phyloP scores from a whole-genome alignment of 1,140 invertebrate genomes.

The Formica selysi region DNA sequence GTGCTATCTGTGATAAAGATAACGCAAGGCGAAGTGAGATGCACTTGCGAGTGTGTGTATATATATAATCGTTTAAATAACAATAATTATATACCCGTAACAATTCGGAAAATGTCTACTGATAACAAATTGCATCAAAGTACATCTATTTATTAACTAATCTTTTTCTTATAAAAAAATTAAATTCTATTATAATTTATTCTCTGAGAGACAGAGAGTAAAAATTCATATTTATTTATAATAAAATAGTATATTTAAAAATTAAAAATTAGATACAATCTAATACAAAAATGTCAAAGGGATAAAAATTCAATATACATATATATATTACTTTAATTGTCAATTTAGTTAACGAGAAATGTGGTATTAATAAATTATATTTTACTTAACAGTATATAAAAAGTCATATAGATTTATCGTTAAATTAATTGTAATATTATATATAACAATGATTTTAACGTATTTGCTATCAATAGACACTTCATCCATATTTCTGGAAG shows the following conservation, averaged over 20 bases:
- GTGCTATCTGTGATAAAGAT: conserved; percentile 70
- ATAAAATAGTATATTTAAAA: not conserved
- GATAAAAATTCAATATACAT: not conserved
- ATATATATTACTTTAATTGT: no score
- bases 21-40: conserved; percentile 41
- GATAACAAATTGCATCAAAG: conserved; percentile 49
- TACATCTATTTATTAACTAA: conserved; percentile 7
- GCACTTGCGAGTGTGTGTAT: conserved; percentile 46
- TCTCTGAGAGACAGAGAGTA: not conserved
- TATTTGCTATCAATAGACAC: conserved; percentile 23
- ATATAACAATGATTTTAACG: not conserved
- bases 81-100: conserved; percentile 66
- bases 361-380: not conserved
- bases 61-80: conserved; percentile 60
- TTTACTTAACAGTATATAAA: not conserved
- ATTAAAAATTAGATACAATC: not conserved
- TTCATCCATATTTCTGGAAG: conserved; percentile 37
- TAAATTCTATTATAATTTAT: not conserved
- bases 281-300: not conserved
- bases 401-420: not conserved
- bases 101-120: conserved; percentile 60
- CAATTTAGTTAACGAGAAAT: not conserved
- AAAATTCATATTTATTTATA: not conserved
- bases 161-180: not conserved
- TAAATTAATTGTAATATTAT: not conserved